Percentiles rank a stretch among this genome's conserved stretches.
Evolutionary conservation across 2,888 invertebrate genomes (phyloP).

Genomic region (Heliconius hortense): DNA sequence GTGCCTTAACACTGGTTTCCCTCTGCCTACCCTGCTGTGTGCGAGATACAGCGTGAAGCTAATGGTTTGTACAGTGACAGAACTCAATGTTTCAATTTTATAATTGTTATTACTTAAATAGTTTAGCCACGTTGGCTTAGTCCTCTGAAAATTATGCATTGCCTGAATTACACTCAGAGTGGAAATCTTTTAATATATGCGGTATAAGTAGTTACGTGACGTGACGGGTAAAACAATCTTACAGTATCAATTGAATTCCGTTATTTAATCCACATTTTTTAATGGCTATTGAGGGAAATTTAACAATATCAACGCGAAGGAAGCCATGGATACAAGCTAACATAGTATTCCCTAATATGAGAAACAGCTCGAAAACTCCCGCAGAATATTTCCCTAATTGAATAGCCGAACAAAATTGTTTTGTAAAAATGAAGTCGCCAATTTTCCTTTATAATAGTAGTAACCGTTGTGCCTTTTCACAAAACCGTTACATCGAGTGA

Average conservation of each 20-base stretch:
- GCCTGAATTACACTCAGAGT: neutral
- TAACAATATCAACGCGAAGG: neutral
- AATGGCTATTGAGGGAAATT: neutral
- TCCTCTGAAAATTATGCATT: no score
- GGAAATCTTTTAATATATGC: neutral
- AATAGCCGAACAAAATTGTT: slow-evolving; percentile 36
- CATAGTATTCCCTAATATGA: neutral
- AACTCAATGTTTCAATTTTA: neutral
- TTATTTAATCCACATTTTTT: no score
- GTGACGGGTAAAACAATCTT: no score
- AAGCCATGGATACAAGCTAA: neutral
- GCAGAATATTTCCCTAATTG: slow-evolving; percentile 34
- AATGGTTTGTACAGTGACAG: neutral
- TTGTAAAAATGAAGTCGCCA: slow-evolving; percentile 36
- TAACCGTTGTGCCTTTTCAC: slow-evolving; percentile 16
- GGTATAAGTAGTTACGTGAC: no score
- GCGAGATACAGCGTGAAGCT: no score
- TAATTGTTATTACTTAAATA: neutral
- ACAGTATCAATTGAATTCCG: no score
- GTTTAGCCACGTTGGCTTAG: no score
- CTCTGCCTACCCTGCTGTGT: no score
- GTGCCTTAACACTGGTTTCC: no score
- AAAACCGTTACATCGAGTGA: slow-evolving; percentile 25
- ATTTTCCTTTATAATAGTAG: slow-evolving; percentile 35
- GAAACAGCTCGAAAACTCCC: slow-evolving; percentile 18